Evolutionary conservation across 2,113 vertebrate genomes (phyloP).

Genomic region (Gnathonemus echidnorhynchus): DNA sequence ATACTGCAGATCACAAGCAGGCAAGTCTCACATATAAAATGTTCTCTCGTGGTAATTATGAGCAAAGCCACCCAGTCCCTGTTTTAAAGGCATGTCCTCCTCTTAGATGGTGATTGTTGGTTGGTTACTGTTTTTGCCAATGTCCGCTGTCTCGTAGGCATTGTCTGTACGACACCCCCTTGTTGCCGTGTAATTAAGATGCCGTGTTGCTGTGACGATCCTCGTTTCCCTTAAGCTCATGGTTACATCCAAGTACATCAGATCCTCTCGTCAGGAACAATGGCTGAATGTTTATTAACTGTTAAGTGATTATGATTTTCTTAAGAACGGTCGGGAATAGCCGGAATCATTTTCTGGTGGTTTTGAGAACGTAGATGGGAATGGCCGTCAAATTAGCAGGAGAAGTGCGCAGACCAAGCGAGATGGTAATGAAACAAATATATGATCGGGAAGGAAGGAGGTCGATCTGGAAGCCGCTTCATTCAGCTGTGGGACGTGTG

Average conservation of each 20-base stretch:
- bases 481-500: background rate
- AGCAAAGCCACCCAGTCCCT: slow-evolving; percentile 4
- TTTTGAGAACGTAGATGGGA: background rate
- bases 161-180: background rate
- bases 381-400: background rate
- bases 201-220: background rate
- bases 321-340: background rate
- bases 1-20: background rate
- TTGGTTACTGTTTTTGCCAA: background rate
- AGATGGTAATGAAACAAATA: background rate
- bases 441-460: background rate
- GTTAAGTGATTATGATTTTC: background rate
- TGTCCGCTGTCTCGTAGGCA: background rate
- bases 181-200: background rate
- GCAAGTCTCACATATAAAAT: background rate
- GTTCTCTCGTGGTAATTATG: background rate
- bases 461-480: background rate
- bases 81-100: background rate
- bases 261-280: background rate
- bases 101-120: background rate
- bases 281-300: background rate
- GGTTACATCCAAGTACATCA: background rate
- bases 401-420: background rate
- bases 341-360: background rate
- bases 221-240: background rate